Evolutionary conservation across 2,888 invertebrate species (phyloP).

Genomic region (Sphaeridia pumilis): DNA sequence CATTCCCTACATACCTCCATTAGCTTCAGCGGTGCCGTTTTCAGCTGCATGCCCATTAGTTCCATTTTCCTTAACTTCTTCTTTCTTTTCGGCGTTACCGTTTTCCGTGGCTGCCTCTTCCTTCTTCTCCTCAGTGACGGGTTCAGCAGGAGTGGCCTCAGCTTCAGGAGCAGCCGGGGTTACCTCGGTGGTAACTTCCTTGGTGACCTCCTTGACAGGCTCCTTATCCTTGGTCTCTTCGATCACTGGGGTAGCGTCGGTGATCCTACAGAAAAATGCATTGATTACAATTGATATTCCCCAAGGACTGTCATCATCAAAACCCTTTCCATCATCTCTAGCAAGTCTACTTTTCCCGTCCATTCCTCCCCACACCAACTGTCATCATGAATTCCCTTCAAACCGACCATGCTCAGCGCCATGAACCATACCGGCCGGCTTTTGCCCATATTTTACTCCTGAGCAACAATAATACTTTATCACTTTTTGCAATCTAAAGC

Average conservation of each 20-base stretch:
- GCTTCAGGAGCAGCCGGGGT: constrained; percentile 2
- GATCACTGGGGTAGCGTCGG: constrained; percentile 10
- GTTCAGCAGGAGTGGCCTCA: constrained; percentile 9
- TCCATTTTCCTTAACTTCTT: constrained; percentile 15
- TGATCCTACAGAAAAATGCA: constrained; percentile 12
- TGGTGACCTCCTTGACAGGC: constrained; percentile 9
- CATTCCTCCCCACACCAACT: too few relatives aligned
- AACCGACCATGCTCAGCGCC: too few relatives aligned
- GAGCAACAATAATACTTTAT: too few relatives aligned
- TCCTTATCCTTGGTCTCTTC: constrained; percentile 12
- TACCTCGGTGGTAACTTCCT: not conserved
- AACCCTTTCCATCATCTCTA: too few relatives aligned
- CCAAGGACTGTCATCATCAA: too few relatives aligned
- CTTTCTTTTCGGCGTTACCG: constrained; percentile 4
- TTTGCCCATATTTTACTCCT: too few relatives aligned
- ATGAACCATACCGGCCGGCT: constrained; percentile 1
- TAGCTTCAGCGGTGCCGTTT: constrained; percentile 11
- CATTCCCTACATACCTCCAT: constrained; percentile 1
- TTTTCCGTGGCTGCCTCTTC: constrained; percentile 4
- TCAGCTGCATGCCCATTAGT: constrained; percentile 16
- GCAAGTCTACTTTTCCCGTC: too few relatives aligned
- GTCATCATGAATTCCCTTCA: too few relatives aligned
- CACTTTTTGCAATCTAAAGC: too few relatives aligned
- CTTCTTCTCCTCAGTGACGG: constrained; percentile 19
- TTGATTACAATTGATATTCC: too few relatives aligned